Base-by-base conservation (phyloP, 2,113 vertebrate species). In the Hippocampus barbouri region DNA sequence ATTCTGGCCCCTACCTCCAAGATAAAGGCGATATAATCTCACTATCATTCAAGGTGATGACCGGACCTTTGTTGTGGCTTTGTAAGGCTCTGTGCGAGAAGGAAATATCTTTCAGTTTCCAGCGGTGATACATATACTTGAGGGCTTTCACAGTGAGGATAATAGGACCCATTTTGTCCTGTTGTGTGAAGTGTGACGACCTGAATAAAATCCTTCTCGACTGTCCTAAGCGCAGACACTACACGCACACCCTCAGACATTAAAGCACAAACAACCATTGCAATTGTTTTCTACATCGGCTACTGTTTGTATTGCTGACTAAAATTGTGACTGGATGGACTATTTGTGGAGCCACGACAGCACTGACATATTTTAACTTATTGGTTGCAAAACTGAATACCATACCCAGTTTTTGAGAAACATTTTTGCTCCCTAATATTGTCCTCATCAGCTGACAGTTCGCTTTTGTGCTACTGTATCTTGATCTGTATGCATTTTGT, bases 111-210 rank as follows among this genome's bases (percentile, higher is more conserved):
- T 85, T 79, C 60, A 66, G 66, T 8, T 53, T 78, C 80, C 74
- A 71, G 70, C 69, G 2, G 79, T 61, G 82, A 68, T 38, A 27
- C 69, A 80, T 80, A 77, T 76, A 62, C 27, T 27, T 75, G 67
- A 56, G 25, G 63, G 43, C 70, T 68, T 77, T 81, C 85, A 74
- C 79, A 69, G 81, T 63, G 61, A 79, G 78, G 81, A 88, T 90
- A 89, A 90, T 83, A 67, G 66, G 71, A 83, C 67, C 57, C 67
- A 81, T 80, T 88, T 82, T 78, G 43, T 57, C 83, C 83, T 73
- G 83, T 85, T 84, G 85, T 72, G 77, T 72, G 72, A 74, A 64
- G 84, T 73, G 77, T 75, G 72, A 74, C 62, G 69, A 69, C 68
- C 75, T 83, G 63, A 60, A 72, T 73, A 57, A 65, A 57, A 53